Percentiles rank a stretch among this genome's conserved stretches.
These are phyloP conservation scores for Melangyna quadrimaculata DNA, from an alignment of 2,888 invertebrate genomes.

Conservation along the genomic window DNA sequence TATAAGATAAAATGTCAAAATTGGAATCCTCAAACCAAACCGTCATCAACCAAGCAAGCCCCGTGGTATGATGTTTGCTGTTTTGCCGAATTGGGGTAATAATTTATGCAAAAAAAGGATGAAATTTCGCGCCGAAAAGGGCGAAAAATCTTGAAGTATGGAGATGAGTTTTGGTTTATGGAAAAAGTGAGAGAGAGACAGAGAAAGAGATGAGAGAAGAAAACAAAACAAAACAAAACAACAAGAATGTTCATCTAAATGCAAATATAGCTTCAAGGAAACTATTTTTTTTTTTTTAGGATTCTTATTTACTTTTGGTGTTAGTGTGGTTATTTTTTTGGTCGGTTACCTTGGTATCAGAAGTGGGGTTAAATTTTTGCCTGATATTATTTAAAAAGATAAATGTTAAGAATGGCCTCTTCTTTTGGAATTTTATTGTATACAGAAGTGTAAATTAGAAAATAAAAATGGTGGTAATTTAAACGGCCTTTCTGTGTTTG, in stretches of 20 bases:
- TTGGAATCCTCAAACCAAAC: slow-evolving; percentile 52
- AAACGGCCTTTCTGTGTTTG: slow-evolving; percentile 11
- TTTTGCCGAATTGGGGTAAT: slow-evolving; percentile 64
- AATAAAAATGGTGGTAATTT: slow-evolving; percentile 58
- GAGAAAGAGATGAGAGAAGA: background rate
- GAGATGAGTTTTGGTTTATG: slow-evolving; percentile 64
- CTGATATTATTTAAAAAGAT: slow-evolving; percentile 21
- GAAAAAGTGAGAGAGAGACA: background rate
- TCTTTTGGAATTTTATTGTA: slow-evolving; percentile 49
- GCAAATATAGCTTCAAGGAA: slow-evolving; percentile 65
- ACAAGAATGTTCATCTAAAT: slow-evolving; percentile 70
- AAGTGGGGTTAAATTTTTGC: background rate
- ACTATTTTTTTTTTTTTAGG: slow-evolving; percentile 42
- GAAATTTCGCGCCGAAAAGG: slow-evolving; percentile 53
- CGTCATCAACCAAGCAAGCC: slow-evolving; percentile 19
- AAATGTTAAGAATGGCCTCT: slow-evolving; percentile 20
- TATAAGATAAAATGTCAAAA: slow-evolving; percentile 65
- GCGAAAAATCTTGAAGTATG: slow-evolving; percentile 59
- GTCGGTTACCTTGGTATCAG: slow-evolving; percentile 17
- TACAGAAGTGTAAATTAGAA: slow-evolving; percentile 65
- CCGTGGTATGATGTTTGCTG: background rate
- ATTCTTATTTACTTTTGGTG: background rate
- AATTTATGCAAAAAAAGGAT: slow-evolving; percentile 72
- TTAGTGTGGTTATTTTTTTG: slow-evolving; percentile 6
- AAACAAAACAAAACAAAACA: background rate